Percentiles rank a stretch among this genome's conserved stretches.
Evolutionary conservation across 2,888 invertebrate genomes (phyloP).

Genomic region (Drosophila nigritarsus): DNA sequence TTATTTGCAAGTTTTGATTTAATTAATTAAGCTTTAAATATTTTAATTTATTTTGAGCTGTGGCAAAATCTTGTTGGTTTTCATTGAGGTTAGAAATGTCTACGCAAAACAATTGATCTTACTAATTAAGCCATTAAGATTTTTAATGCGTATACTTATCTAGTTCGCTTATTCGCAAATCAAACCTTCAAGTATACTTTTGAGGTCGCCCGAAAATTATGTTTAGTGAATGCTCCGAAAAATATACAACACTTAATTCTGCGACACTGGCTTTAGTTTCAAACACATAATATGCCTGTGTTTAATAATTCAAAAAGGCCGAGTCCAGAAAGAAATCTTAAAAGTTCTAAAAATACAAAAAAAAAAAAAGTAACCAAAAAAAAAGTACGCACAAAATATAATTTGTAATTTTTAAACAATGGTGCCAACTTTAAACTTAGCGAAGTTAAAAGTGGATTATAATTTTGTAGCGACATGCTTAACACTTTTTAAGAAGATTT

Average conservation of each 20-base stretch:
- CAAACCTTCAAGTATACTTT: neutral
- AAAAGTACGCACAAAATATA: neutral
- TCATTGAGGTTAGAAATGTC: neutral
- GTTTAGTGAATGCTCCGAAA: neutral
- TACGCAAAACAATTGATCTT: neutral
- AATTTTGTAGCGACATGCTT: neutral
- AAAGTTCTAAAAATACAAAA: neutral
- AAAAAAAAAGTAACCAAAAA: neutral
- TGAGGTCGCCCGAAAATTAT: neutral
- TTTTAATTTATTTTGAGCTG: neutral
- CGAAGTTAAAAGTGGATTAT: neutral
- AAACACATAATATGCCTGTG: neutral
- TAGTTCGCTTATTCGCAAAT: neutral
- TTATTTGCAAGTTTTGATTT: neutral
- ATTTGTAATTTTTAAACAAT: neutral
- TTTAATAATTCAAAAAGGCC: neutral
- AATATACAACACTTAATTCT: slow-evolving; percentile 18
- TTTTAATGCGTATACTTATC: neutral
- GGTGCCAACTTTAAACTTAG: neutral
- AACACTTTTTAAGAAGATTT: neutral
- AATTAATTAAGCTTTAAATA: neutral
- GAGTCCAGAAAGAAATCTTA: too few relatives aligned
- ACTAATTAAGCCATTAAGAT: neutral
- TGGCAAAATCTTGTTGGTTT: neutral
- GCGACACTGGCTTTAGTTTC: neutral